Percentiles rank a stretch among this genome's conserved stretches.
These are phyloP conservation scores for Smittia aterrima DNA, from an alignment of 2,888 invertebrate species.

Conservation along the genomic window DNA sequence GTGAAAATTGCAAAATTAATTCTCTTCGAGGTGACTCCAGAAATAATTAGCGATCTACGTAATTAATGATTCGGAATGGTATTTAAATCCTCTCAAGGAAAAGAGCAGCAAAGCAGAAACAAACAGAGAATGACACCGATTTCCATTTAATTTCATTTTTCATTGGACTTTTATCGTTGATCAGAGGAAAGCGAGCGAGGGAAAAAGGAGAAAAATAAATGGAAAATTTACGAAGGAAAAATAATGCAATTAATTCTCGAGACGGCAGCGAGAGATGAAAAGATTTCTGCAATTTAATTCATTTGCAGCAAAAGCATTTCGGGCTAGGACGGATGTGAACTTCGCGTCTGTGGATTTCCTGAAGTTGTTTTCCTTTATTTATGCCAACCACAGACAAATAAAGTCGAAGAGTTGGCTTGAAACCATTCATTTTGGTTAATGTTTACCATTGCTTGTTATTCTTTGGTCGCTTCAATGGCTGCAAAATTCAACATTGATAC, in stretches of 20 bases:
- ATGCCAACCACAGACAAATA: too few species aligned
- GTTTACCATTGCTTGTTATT: too few species aligned
- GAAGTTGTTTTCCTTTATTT: too few species aligned
- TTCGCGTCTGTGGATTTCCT: too few species aligned
- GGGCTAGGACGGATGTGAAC: too few species aligned
- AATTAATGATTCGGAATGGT: not conserved
- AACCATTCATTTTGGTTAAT: too few species aligned
- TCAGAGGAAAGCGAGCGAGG: not conserved
- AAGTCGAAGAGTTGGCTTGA: too few species aligned
- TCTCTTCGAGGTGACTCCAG: not conserved
- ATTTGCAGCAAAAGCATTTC: too few species aligned
- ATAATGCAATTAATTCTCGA: not conserved
- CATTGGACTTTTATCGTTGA: not conserved
- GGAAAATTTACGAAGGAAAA: not conserved
- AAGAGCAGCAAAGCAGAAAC: not conserved
- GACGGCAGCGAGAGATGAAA: too few species aligned
- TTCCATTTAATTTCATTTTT: slow-evolving; percentile 1
- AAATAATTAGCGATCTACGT: not conserved
- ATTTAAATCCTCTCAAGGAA: not conserved
- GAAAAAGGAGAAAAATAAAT: not conserved
- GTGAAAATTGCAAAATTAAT: not conserved
- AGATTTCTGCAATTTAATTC: not conserved
- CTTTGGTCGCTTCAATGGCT: too few species aligned
- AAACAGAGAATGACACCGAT: not conserved
- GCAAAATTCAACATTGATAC: too few species aligned